phyloP scores from a whole-genome alignment of 2,797 vertebrate species.

The Gephyroberyx darwinii region DNA sequence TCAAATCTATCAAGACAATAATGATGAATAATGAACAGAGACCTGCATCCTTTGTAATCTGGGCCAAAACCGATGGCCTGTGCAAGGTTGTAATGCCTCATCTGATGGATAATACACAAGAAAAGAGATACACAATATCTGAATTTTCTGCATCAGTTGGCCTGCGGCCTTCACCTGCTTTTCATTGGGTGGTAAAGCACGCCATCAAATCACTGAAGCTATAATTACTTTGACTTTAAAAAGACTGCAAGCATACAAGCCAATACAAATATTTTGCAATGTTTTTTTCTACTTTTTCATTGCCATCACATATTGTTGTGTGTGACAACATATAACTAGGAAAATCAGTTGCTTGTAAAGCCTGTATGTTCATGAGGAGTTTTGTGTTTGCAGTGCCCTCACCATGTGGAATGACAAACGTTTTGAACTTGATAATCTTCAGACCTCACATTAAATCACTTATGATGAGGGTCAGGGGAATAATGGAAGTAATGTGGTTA shows the following conservation, averaged over 20 bases:
- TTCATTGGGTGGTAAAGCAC: constrained; percentile 11
- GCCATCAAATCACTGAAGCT: constrained; percentile 7
- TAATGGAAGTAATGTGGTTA: too few relatives aligned
- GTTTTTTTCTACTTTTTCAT: not conserved
- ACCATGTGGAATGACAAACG: too few relatives aligned
- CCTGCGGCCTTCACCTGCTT: constrained; percentile 32
- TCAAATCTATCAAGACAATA: constrained; percentile 77
- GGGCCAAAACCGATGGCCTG: constrained; percentile 66
- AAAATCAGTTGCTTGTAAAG: too few relatives aligned
- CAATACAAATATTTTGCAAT: not conserved
- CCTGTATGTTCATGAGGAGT: too few relatives aligned
- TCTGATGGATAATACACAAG: constrained; percentile 61
- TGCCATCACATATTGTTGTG: not conserved
- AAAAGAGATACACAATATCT: constrained; percentile 51
- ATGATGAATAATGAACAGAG: constrained; percentile 79
- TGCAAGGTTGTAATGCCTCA: constrained; percentile 66
- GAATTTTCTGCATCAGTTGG: constrained; percentile 62
- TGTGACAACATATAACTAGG: not conserved
- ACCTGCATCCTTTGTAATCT: constrained; percentile 71
- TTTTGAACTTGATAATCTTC: too few relatives aligned
- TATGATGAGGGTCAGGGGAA: too few relatives aligned
- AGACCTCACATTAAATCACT: too few relatives aligned
- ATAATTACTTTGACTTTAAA: constrained; percentile 29
- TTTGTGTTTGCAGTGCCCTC: too few relatives aligned
- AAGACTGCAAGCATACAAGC: constrained; percentile 61